phyloP scores from a whole-genome alignment of 1,140 invertebrate genomes.

The Manduca sexta region DNA sequence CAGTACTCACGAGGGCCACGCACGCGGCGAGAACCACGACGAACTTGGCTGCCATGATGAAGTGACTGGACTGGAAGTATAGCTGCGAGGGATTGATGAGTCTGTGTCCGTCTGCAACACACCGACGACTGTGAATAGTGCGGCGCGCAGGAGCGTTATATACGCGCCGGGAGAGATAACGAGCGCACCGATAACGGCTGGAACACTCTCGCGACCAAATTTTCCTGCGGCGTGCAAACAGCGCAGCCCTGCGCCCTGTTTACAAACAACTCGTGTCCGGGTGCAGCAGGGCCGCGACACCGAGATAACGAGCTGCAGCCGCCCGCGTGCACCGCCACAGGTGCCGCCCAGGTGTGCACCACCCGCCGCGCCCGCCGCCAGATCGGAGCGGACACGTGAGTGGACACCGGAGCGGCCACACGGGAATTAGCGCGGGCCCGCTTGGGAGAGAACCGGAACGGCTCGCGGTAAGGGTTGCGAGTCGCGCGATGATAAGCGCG shows the following conservation, averaged over 20 bases:
- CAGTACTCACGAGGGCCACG: conserved; percentile 48
- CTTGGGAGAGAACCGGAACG: no score
- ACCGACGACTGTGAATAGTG: conserved; percentile 9
- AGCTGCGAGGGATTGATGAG: not conserved
- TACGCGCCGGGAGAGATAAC: conserved; percentile 5
- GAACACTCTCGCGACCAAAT: no score
- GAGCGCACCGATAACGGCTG: conserved; percentile 4
- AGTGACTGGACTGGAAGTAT: not conserved
- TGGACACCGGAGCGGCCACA: not conserved
- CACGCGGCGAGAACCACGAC: conserved; percentile 43
- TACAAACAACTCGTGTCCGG: conserved; percentile 5
- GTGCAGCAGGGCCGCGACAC: not conserved
- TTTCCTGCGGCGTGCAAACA: no score
- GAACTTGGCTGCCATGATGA: conserved; percentile 39
- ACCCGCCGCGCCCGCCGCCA: not conserved
- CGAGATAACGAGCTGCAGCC: not conserved
- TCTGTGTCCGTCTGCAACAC: conserved; percentile 7
- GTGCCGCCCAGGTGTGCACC: not conserved
- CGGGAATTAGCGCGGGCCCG: no score
- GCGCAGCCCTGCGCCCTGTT: not conserved
- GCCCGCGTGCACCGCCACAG: no score
- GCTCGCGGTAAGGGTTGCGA: no score
- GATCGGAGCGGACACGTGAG: no score
- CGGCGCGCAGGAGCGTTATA: conserved; percentile 2
- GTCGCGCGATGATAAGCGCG: no score